Evolutionary conservation across 2,797 vertebrate genomes (phyloP), one percentile per base, ranked within the genome.

Genomic region (Myotis vivesi): DNA sequence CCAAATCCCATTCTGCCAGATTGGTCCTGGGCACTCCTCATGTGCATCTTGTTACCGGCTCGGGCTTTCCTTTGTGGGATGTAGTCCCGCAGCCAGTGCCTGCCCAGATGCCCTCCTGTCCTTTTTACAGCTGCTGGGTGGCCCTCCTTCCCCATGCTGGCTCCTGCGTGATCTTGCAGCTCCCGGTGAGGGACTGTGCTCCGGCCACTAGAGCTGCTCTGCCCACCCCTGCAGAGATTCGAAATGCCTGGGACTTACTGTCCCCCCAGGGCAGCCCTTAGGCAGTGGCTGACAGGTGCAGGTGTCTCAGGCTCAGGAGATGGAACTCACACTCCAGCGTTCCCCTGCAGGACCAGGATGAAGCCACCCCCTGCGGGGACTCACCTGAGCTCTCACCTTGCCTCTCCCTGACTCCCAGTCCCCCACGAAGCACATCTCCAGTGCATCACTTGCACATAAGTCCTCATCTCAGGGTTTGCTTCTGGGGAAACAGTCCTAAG

Each of bases 381-480:
- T 41, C 0, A 1, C 30, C 25, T 51, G 16, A 0, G 22, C 36
- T 41, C 33, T 49, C 2, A 0, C 22, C 38, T 51, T 13, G 38
- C 33, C 57, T n/a, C 73, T 49, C 20, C 75, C n/a, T 44, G 20
- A 10, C 46, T 36, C 44, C 36, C 55, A 16, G 4, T 33, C 23
- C 17, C 25, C 49, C 25, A 11, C 22, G 0, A 17, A 36, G 36
- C 79, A 17, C 1, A 1, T 79, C 30, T 8, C 64, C 44, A 22
- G 1, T 0, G 0, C 6, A 3, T 36, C 38, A 5, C 44, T n/a
- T 9, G 23, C 17, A 30, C 11, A 0, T 4, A 11, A 72, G 19
- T 72, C 33, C 17, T 75, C 20, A 36, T 36, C 25, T 57, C 55
- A 7, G 33, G 16, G 33, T 87, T 75, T 28, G 46, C 76, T 80